phyloP scores from a whole-genome alignment of 2,888 invertebrate species.

The Mimumesa dahlbomi region DNA sequence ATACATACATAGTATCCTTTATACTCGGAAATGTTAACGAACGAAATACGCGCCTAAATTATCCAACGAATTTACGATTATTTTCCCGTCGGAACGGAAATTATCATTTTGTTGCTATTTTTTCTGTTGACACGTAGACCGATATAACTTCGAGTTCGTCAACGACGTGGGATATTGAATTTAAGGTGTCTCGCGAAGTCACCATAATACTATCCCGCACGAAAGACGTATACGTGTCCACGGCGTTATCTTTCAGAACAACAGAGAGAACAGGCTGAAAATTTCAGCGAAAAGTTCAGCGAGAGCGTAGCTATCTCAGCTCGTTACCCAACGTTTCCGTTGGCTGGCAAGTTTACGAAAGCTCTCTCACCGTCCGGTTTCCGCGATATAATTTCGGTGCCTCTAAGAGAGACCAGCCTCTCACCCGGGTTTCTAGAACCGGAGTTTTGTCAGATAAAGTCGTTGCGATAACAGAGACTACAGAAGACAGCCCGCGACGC shows the following conservation, averaged over 20 bases:
- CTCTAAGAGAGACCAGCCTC: slow-evolving; percentile 47
- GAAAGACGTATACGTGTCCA: not conserved
- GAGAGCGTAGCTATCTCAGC: slow-evolving; percentile 59
- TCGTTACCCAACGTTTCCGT: slow-evolving; percentile 67
- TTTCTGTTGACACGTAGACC: too few species aligned
- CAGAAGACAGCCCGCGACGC: slow-evolving; percentile 7
- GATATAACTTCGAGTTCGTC: too few species aligned
- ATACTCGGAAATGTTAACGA: too few species aligned
- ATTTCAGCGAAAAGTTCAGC: slow-evolving; percentile 57
- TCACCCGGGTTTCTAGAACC: slow-evolving; percentile 35
- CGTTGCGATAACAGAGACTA: slow-evolving; percentile 33
- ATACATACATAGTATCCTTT: too few species aligned
- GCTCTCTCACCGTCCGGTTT: slow-evolving; percentile 49
- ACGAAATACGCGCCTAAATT: too few species aligned
- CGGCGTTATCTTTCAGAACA: too few species aligned
- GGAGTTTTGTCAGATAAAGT: slow-evolving; percentile 55
- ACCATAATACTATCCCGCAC: too few species aligned
- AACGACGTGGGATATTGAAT: too few species aligned
- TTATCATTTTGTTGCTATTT: too few species aligned
- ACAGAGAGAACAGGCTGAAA: slow-evolving; percentile 35
- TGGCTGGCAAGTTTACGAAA: slow-evolving; percentile 62
- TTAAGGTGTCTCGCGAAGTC: too few species aligned
- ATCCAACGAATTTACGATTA: too few species aligned
- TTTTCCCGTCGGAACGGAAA: too few species aligned
- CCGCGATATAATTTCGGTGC: slow-evolving; percentile 61